Base-by-base conservation (phyloP, 2,888 invertebrate genomes). In the Oscheius sp. region DNA sequence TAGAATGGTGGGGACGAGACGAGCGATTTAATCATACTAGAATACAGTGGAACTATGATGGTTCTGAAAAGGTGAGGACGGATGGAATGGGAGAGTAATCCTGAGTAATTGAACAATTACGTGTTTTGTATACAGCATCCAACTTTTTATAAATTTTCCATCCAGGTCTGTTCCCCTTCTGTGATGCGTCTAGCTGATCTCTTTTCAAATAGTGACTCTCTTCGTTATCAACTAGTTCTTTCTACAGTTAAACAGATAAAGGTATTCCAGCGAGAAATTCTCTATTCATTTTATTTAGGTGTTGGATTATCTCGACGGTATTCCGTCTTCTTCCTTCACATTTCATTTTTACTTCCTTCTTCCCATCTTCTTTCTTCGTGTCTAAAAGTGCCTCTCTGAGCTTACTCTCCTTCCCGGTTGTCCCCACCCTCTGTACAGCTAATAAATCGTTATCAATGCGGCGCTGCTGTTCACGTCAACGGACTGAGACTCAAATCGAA, bases 181-280 rank as follows among this genome's bases (percentile, higher is more conserved):
- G 82, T 82, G 5, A 72, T 70, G 17, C 73, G 76, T 66, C 64
- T 84, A 54, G 80, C 78, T 49, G 73, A 78, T 51, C 71, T 69
- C 20, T 83, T 84, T 49, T 63, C 76, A 45, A 67, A 82, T 36
- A 78, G 78, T 57, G 73, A 78, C 51, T 71, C 78, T 22, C 80
- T 77, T 24, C 77, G 84, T 8, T 83, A 84, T 56, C 84, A 84
- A 66, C 68, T 84, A 41, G 73, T 84, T 5, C 74, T 84, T 4
- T 84, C 84, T 8, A 80, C 82, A 24, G 79, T 84, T 12, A 83
- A 81, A 74, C 83, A 83, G 67, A 63, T 76, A 33, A 74, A 72
- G 62, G 73, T 70, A 20, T 33, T n/a, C 20, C 6, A 32, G 54
- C 20, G 8, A 6, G 49, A 49, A 30, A 54, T 33, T 54, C 1